Percentiles rank a stretch among this genome's conserved stretches.
These are phyloP conservation scores for Rutpela maculata DNA, from an alignment of 2,888 invertebrate species.

Conservation along the genomic window DNA sequence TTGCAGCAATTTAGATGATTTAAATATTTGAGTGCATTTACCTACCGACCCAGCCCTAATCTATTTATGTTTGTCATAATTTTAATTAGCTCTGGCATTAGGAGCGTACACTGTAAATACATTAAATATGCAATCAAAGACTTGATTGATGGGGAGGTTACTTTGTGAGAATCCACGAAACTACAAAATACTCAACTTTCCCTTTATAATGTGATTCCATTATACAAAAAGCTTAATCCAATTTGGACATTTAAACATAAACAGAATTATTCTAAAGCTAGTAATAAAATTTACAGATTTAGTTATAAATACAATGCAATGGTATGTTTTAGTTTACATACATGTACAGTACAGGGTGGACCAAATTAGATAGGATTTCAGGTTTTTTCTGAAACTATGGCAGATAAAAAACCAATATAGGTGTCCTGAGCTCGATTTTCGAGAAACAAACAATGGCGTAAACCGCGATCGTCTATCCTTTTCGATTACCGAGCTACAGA, in stretches of 20 bases:
- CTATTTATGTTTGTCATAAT: slow-evolving; percentile 4
- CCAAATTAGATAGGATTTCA: no score
- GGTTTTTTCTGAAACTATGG: no score
- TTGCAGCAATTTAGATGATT: slow-evolving; percentile 4
- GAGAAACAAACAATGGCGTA: no score
- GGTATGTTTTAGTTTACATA: no score
- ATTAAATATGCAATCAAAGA: neutral
- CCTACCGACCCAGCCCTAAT: slow-evolving; percentile 2
- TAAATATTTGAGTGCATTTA: slow-evolving; percentile 7
- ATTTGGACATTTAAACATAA: neutral
- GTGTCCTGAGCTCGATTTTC: no score
- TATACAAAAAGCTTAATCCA: neutral
- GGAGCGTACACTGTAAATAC: neutral
- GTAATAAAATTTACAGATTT: no score
- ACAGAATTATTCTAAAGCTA: no score
- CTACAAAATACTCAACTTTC: neutral
- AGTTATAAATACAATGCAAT: no score
- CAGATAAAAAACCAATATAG: no score
- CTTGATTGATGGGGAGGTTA: neutral
- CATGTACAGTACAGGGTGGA: no score
- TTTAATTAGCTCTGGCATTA: neutral
- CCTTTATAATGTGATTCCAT: neutral
- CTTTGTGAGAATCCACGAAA: neutral
- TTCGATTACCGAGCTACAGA: no score
- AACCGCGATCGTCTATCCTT: no score